Conservation (phyloP, 2,888 invertebrate genomes). For the Perizoma flavofasciatum region DNA sequence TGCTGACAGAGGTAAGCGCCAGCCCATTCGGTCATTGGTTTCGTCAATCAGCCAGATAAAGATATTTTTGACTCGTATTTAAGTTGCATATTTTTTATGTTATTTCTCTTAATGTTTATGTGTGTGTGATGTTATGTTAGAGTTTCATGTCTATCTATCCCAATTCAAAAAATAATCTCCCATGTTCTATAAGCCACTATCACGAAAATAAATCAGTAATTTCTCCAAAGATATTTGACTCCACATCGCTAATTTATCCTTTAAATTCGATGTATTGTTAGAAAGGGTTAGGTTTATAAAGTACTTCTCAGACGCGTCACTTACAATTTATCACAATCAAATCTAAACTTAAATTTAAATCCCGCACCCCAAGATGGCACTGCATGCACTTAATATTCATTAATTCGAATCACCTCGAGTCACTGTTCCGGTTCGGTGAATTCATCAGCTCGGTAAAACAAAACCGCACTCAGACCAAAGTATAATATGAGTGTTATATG, state of each 20-base stretch:
- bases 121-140: no score
- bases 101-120: no score
- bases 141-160: no score
- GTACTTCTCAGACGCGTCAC: constrained; percentile 24
- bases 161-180: no score
- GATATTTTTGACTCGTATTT: no score
- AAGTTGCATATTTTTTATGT: no score
- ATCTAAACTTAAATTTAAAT: constrained; percentile 28
- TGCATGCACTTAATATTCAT: constrained; percentile 74
- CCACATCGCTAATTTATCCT: neutral
- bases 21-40: no score
- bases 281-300: constrained; percentile 29
- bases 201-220: no score
- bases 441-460: constrained; percentile 28
- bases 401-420: constrained; percentile 61
- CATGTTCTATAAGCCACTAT: no score
- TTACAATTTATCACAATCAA: constrained; percentile 31
- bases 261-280: constrained; percentile 6
- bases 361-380: constrained; percentile 26
- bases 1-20: no score
- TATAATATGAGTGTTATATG: neutral
- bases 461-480: constrained; percentile 12
- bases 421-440: constrained; percentile 61
- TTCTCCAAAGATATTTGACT: no score
- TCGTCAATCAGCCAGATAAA: no score